Base-by-base conservation (phyloP, 1,140 invertebrate species). In the Drosophila truncata region DNA sequence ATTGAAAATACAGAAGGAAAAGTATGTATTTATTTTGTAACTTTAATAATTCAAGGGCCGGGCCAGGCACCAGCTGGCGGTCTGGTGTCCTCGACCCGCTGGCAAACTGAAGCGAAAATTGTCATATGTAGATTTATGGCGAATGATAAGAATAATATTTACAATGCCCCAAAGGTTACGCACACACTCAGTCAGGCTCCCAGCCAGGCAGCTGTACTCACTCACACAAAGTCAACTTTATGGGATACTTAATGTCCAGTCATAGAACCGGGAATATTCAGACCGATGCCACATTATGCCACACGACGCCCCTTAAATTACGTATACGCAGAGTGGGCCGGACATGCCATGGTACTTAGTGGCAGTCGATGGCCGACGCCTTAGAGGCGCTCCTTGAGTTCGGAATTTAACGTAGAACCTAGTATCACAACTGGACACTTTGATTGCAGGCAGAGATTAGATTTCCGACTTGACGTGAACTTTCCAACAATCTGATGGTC, bases 91-190 rank as follows among this genome's bases (percentile, higher is more conserved):
- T 27, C 33, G 59, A 46, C 35, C 78, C 47, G 33, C 20, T 66
- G 61, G 86, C 61, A 73, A 74, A 63, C 59, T 67, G 59, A 64
- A 73, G 85, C 86, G 78, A 82, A 91, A 90, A 90, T 90, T 90
- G 85, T 90, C 85, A 90, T 85, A 90, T 90, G 85, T 90, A 90
- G 85, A 90, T 90, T 90, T 90, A 90, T 90, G 59, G 82, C 60
- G 60, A 79, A 85, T 76, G 85, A 90, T 90, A 90, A 82, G 85
- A 76, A 79, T 82, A 90, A 90, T 90, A 90, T 90, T 90, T 85
- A 90, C 85, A 90, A 70, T 80, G 85, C 86, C 63, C 85, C 78
- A 69, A 70, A 88, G 85, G 85, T 82, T 69, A 50, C 49, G 46
- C 61, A 52, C 31, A 64, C 44, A 67, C 39, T 49, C n/a, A n/a